phyloP scores from a whole-genome alignment of 1,140 invertebrate genomes.

The Pectinophora gossypiella region DNA sequence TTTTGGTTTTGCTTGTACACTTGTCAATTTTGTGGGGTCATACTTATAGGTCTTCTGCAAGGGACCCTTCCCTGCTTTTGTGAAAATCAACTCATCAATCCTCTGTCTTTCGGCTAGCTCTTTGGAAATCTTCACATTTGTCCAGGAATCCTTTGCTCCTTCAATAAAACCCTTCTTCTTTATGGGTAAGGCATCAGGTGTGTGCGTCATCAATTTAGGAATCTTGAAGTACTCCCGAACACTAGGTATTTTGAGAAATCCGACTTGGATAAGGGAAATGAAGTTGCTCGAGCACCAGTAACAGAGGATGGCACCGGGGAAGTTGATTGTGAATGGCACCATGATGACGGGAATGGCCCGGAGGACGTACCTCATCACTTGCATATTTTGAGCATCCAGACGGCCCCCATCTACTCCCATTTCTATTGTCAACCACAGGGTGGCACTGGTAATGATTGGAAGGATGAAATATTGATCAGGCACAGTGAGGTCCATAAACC shows the following conservation, averaged over 20 bases:
- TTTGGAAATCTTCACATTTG: constrained; percentile 87
- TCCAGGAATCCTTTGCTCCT: constrained; percentile 89
- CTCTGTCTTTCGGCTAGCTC: constrained; percentile 85
- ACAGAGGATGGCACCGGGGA: constrained; percentile 90
- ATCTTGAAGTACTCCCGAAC: constrained; percentile 89
- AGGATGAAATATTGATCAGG: constrained; percentile 93
- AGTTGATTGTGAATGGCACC: constrained; percentile 91
- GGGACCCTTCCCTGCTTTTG: constrained; percentile 88
- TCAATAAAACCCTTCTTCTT: constrained; percentile 86
- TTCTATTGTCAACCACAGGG: constrained; percentile 89
- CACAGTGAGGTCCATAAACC: constrained; percentile 95
- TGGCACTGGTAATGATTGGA: constrained; percentile 89
- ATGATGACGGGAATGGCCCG: constrained; percentile 87
- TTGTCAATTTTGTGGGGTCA: constrained; percentile 84
- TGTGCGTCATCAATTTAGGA: constrained; percentile 78
- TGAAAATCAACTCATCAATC: constrained; percentile 87
- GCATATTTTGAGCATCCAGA: constrained; percentile 78
- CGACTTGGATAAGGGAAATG: constrained; percentile 91
- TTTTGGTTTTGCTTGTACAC: constrained; percentile 62
- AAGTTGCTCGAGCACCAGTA: constrained; percentile 95
- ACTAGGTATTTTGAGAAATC: constrained; percentile 83
- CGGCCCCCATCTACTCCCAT: constrained; percentile 86
- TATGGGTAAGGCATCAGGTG: constrained; percentile 76
- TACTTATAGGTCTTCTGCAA: constrained; percentile 90
- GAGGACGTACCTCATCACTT: constrained; percentile 84